These are phyloP conservation scores for Panurus biarmicus DNA, from an alignment of 2,113 vertebrate species.

Conservation along the genomic window DNA sequence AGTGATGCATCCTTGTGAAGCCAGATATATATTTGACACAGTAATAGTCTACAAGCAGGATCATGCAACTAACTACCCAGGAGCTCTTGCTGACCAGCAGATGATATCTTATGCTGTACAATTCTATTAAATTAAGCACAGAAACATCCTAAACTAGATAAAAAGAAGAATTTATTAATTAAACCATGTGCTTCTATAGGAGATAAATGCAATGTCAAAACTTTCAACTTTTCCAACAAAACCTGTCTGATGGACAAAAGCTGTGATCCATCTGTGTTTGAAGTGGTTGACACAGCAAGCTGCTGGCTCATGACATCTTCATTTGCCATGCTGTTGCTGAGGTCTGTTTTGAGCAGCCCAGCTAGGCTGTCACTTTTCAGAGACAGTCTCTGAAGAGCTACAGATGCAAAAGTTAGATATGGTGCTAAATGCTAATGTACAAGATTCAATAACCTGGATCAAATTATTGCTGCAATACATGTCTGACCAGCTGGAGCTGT, in stretches of 20 bases:
- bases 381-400: not conserved
- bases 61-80: not conserved
- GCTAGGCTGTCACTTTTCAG: not conserved
- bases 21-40: not conserved
- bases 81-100: not conserved
- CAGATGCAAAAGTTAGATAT: not conserved
- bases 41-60: not conserved
- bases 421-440: not conserved
- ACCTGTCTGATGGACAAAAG: not conserved
- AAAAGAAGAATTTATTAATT: not conserved
- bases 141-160: not conserved
- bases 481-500: not conserved
- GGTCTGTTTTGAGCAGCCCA: not conserved
- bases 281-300: not conserved
- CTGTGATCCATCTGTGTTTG: not conserved
- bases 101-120: not conserved
- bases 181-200: not conserved
- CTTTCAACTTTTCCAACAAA: not conserved
- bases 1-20: not conserved
- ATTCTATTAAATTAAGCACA: not conserved
- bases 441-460: not conserved
- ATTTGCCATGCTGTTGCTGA: not conserved
- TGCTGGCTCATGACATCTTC: not conserved
- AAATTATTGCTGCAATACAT: not conserved
- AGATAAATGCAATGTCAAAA: not conserved